These are phyloP conservation scores for Microctonus hyperodae DNA, from an alignment of 2,888 invertebrate species.

Conservation along the genomic window DNA sequence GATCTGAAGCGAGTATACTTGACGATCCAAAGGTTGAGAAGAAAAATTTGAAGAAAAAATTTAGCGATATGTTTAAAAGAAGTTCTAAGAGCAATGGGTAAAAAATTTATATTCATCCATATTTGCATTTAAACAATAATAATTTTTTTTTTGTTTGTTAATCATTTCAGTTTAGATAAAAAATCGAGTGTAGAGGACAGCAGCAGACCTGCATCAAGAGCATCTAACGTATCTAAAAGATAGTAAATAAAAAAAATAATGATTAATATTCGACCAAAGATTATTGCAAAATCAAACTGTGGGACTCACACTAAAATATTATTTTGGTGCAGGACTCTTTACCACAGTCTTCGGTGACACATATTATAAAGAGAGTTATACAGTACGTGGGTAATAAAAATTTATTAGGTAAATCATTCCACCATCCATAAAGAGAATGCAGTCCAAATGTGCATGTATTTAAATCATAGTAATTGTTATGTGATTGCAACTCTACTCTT, in stretches of 20 bases:
- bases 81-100: slow-evolving; percentile 59
- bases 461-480: slow-evolving; percentile 72
- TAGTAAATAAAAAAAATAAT: slow-evolving; percentile 28
- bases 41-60: slow-evolving; percentile 79
- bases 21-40: slow-evolving; percentile 63
- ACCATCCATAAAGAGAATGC: slow-evolving; percentile 78
- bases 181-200: slow-evolving; percentile 50
- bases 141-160: slow-evolving; percentile 9
- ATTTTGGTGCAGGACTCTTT: slow-evolving; percentile 75
- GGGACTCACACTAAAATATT: too few relatives aligned
- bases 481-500: slow-evolving; percentile 69
- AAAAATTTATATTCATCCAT: slow-evolving; percentile 30
- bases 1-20: slow-evolving; percentile 57
- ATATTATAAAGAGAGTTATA: slow-evolving; percentile 84
- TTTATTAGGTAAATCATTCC: slow-evolving; percentile 73
- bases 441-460: slow-evolving; percentile 84
- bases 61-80: slow-evolving; percentile 85
- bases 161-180: slow-evolving; percentile 49
- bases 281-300: too few relatives aligned
- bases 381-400: slow-evolving; percentile 87
- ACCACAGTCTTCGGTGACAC: slow-evolving; percentile 55
- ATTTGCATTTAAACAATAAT: slow-evolving; percentile 16
- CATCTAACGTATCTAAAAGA: slow-evolving; percentile 51
- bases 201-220: slow-evolving; percentile 58
- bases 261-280: too few relatives aligned